Percentiles rank a stretch among this genome's conserved stretches.
Conservation (phyloP, 2,888 invertebrate genomes). For the Cheilosia impressa region DNA sequence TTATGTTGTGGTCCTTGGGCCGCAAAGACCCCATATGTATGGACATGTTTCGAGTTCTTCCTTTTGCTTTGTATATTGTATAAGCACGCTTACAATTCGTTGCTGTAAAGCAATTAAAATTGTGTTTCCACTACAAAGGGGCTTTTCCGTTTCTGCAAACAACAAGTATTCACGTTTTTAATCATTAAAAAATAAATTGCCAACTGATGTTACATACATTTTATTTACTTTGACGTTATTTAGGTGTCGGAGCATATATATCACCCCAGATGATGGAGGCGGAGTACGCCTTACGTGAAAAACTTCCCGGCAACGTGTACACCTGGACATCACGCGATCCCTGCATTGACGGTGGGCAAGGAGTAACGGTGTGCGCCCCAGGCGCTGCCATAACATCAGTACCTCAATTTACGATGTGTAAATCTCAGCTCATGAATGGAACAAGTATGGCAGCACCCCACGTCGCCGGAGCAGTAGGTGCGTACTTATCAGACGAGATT, state of each 20-base stretch:
- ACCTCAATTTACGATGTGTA: constrained; percentile 93
- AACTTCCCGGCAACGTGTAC: constrained; percentile 93
- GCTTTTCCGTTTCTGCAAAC: too few species aligned
- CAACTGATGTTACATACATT: constrained; percentile 1
- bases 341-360: constrained; percentile 93
- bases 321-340: constrained; percentile 96
- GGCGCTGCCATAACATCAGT: constrained; percentile 97
- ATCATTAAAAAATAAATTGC: background rate
- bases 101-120: too few species aligned
- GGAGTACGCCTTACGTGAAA: constrained; percentile 95
- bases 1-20: too few species aligned
- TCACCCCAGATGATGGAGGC: constrained; percentile 99
- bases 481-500: constrained; percentile 40
- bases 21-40: too few species aligned
- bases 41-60: too few species aligned
- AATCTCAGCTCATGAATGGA: constrained; percentile 96
- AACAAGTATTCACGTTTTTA: background rate
- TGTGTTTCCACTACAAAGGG: too few species aligned
- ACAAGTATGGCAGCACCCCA: constrained; percentile 99
- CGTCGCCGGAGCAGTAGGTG: constrained; percentile 93
- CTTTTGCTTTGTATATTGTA: too few species aligned
- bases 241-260: constrained; percentile 97
- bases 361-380: constrained; percentile 95
- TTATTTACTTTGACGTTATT: constrained; percentile 2
- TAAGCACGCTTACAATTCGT: too few species aligned